Conservation (phyloP, 2,797 vertebrate species). For the Apogon hyalosoma region DNA sequence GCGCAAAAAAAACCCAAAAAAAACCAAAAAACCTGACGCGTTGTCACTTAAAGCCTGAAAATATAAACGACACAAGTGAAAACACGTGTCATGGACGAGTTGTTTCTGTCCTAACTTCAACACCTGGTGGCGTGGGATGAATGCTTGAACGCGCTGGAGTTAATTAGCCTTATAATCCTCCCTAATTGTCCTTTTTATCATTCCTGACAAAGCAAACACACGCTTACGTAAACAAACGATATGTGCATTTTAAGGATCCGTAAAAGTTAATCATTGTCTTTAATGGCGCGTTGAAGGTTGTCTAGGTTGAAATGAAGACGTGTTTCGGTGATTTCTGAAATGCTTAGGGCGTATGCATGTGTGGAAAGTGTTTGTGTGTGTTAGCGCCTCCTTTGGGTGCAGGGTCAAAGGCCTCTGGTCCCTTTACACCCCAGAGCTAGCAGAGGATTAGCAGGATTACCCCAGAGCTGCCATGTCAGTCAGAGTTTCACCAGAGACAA, state of each 20-base stretch:
- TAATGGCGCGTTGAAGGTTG: background rate
- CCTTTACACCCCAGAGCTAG: slow-evolving; percentile 73
- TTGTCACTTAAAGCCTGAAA: slow-evolving; percentile 7
- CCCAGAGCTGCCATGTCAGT: slow-evolving; percentile 79
- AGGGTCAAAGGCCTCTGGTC: slow-evolving; percentile 73
- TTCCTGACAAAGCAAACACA: slow-evolving; percentile 27
- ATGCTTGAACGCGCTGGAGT: slow-evolving; percentile 18
- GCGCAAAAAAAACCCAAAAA: too few species aligned
- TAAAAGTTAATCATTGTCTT: slow-evolving; percentile 58
- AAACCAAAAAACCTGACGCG: background rate
- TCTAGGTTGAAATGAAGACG: slow-evolving; percentile 5
- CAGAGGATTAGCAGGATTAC: slow-evolving; percentile 83
- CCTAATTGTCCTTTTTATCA: slow-evolving; percentile 34
- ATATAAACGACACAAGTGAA: slow-evolving; percentile 1
- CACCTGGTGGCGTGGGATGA: slow-evolving; percentile 1
- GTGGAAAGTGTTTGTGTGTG: too few species aligned
- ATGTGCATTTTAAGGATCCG: slow-evolving; percentile 16
- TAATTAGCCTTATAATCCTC: slow-evolving; percentile 45
- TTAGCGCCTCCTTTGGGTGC: slow-evolving; percentile 57
- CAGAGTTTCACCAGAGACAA: slow-evolving; percentile 78
- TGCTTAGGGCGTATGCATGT: slow-evolving; percentile 30
- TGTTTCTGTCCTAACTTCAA: slow-evolving; percentile 50
- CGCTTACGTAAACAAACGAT: slow-evolving; percentile 43
- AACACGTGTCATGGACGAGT: slow-evolving; percentile 46
- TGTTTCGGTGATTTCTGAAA: slow-evolving; percentile 33